phyloP scores from a whole-genome alignment of 2,113 vertebrate genomes.

The Poeciliopsis turrubarensis region DNA sequence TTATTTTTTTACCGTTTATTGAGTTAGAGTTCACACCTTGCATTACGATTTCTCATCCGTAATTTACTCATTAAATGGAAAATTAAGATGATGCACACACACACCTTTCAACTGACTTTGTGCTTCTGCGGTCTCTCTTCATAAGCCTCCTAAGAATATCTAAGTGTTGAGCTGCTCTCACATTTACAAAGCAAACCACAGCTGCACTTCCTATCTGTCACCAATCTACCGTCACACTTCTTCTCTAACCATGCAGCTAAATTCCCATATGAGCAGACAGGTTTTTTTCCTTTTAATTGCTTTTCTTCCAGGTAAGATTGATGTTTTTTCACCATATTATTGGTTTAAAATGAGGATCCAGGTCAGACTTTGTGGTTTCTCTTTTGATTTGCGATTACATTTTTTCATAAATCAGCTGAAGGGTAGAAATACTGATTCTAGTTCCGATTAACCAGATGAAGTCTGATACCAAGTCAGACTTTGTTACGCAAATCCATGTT shows the following conservation, averaged over 20 bases:
- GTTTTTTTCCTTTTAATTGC: slow-evolving; percentile 41
- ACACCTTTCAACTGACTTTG: too few relatives aligned
- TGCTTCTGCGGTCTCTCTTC: slow-evolving; percentile 37
- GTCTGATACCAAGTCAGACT: neutral
- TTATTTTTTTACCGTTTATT: neutral
- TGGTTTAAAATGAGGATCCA: neutral
- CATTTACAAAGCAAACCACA: slow-evolving; percentile 29
- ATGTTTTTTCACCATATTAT: neutral
- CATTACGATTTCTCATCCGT: neutral
- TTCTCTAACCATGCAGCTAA: neutral
- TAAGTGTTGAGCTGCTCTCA: slow-evolving; percentile 34
- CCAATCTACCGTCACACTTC: neutral
- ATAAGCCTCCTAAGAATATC: slow-evolving; percentile 2
- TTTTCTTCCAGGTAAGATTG: slow-evolving; percentile 47
- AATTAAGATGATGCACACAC: too few relatives aligned
- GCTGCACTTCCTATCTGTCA: neutral
- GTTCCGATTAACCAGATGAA: too few relatives aligned
- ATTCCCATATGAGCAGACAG: neutral
- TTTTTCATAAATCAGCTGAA: too few relatives aligned
- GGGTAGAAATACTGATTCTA: too few relatives aligned
- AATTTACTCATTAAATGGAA: neutral
- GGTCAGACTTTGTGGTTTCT: neutral
- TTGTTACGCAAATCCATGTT: neutral
- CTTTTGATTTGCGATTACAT: neutral
- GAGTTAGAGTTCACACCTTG: neutral